Evolutionary conservation across 2,888 invertebrate genomes (phyloP), one percentile per base, ranked within the genome.

Genomic region (Aleiodes alternator): DNA sequence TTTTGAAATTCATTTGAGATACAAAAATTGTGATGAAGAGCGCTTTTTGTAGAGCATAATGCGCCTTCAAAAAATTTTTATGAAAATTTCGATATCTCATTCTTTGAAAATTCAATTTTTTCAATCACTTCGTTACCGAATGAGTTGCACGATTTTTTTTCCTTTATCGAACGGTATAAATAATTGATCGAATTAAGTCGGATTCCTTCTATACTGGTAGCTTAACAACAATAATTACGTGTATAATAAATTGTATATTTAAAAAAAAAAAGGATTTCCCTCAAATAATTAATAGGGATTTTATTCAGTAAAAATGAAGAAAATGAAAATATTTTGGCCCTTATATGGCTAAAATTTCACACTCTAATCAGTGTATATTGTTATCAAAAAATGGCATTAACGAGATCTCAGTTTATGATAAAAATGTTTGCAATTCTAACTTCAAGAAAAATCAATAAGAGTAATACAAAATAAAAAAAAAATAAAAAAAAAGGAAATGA

Each of bases 341-440:
- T 59, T 50, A 72, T 73, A 76, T 71, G 59, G 74, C 64, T 72
- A 77, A 71, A 48, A 72, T 55, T 70, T 75, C 53, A 78, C 72
- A 66, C 68, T 76, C 50, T 57, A 73, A 7, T 64, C 56, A 76
- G 73, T 81, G 82, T 80, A 82, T 82, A 82, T 80, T 75, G 74
- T 78, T 82, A 82, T 81, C 76, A 82, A 82, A 82, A 84, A 84
- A 85, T 86, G 83, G 84, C 84, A 81, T 83, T 80, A 82, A 85
- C 83, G 84, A 85, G 86, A 86, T 85, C 85, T 83, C 80, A 80
- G 78, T 84, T 23, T 82, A 78, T 76, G 74, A 79, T 78, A 66
- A 66, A 71, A 61, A 29, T 34, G 51, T 64, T 51, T 51, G n/a
- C 57, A 50, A 73, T 3, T 31, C n/a, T 38, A 76, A 74, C 72